Evolutionary conservation across 1,140 invertebrate species (phyloP).

Genomic region (Drosophila carrolli): DNA sequence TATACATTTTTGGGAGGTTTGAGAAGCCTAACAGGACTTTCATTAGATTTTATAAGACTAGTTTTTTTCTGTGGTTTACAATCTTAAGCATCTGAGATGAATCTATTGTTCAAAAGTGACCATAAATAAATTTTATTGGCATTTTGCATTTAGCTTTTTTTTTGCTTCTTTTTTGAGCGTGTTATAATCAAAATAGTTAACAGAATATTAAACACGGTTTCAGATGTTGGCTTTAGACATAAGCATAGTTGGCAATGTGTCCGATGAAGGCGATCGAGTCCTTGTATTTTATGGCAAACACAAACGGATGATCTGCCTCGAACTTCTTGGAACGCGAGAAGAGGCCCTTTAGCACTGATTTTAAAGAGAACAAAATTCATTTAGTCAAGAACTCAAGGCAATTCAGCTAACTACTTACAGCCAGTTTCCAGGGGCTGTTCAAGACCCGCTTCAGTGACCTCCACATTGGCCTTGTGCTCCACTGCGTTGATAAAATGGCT

Average conservation of each 20-base stretch:
- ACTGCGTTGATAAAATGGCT: constrained; percentile 85
- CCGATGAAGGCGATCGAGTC: constrained; percentile 79
- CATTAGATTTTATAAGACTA: neutral
- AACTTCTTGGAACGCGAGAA: constrained; percentile 76
- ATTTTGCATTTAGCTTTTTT: constrained; percentile 10
- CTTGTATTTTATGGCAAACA: constrained; percentile 72
- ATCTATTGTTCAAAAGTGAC: neutral
- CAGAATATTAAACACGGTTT: constrained; percentile 16
- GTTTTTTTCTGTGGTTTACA: constrained; percentile 6
- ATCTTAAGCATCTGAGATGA: neutral
- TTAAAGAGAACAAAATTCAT: neutral
- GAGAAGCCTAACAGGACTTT: neutral
- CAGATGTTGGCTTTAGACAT: constrained; percentile 45
- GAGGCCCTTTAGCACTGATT: constrained; percentile 67
- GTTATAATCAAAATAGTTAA: constrained; percentile 6
- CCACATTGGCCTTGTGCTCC: constrained; percentile 79
- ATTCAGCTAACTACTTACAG: constrained; percentile 56
- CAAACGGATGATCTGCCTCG: constrained; percentile 79
- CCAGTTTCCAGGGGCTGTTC: constrained; percentile 87
- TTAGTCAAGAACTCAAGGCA: neutral
- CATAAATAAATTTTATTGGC: constrained; percentile 20
- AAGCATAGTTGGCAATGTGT: constrained; percentile 78
- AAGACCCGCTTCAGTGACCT: constrained; percentile 69
- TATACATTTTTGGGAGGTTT: neutral
- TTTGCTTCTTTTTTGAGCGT: neutral